Base-by-base conservation (phyloP, 2,797 vertebrate species). In the Mallotus villosus region DNA sequence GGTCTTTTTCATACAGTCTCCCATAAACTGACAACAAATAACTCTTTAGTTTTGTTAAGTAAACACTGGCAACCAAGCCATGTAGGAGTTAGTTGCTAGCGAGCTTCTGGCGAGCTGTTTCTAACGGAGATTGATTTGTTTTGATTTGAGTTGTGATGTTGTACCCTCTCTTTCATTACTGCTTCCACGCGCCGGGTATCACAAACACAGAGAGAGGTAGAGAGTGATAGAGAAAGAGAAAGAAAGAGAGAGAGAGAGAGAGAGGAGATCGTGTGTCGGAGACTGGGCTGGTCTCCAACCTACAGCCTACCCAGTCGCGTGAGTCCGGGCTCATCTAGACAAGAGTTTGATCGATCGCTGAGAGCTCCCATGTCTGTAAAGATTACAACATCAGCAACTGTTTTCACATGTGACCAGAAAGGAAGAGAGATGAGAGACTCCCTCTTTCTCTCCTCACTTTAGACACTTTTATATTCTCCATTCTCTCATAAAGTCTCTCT, bases 251-350 rank as follows among this genome's bases (percentile, higher is more conserved):
- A 57, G 62, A 73, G 57, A 27, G 12, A 19, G 27, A 62, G 60
- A 32, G 11, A 21, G 3, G 2, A 55, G 84, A 83, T 85, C 77
- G 60, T 73, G 67, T 84, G 73, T 88, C 86, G 78, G 46, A 9
- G 16, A 37, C 87, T 82, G 84, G 89, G 90, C 86, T 84, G 63
- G 9, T 78, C 60, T 86, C 88, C 88, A 91, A 68, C 49, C 63
- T 64, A 76, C 80, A 77, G 76, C 37, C 37, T 9, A 34, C 37
- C 9, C 37, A 9, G 37, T 11, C 4, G 32, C 6, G 32, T 34
- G 32, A 41, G 37, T 2, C 37, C 37, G 11, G 37, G 37, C 37
- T 41, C 37, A 34, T 34, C 0, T 68, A 85, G 75, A 71, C 59
- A 41, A 12, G 21, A 74, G 76, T 9, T 14, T 78, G 83, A 90